phyloP scores from a whole-genome alignment of 2,797 vertebrate species.

The Sebastes matsubarae region DNA sequence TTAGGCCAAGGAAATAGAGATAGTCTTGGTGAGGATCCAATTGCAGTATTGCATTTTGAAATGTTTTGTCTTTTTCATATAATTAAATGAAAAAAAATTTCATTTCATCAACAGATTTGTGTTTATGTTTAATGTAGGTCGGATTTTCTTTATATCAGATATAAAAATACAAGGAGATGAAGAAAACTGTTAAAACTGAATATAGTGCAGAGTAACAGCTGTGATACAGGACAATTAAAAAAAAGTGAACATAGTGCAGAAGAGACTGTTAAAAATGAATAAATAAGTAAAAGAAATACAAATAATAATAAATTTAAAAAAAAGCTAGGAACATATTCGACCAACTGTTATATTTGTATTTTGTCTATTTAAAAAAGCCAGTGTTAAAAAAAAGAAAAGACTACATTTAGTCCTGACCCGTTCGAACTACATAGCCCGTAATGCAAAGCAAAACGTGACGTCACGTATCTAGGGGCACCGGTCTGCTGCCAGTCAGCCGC shows the following conservation, averaged over 20 bases:
- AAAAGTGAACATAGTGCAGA: no score
- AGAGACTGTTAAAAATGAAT: no score
- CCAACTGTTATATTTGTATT: not conserved
- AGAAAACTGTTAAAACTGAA: no score
- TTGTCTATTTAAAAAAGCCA: no score
- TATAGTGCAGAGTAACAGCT: no score
- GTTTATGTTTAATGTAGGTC: no score
- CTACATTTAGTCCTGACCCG: fast-evolving
- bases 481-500: slow-evolving; percentile 38
- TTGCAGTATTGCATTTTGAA: not conserved
- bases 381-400: not conserved
- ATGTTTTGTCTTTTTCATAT: not conserved
- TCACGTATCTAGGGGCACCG: slow-evolving; percentile 54
- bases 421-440: slow-evolving; percentile 70
- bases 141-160: not conserved
- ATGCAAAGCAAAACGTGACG: slow-evolving; percentile 62
- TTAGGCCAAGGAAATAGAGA: no score
- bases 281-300: no score
- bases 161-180: no score
- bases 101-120: no score
- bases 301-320: no score
- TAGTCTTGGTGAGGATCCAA: not conserved
- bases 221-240: no score
- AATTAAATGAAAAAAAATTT: not conserved
- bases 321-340: not conserved